These are phyloP conservation scores for Iguana delicatissima DNA, from an alignment of 2,797 vertebrate species.

Conservation along the genomic window DNA sequence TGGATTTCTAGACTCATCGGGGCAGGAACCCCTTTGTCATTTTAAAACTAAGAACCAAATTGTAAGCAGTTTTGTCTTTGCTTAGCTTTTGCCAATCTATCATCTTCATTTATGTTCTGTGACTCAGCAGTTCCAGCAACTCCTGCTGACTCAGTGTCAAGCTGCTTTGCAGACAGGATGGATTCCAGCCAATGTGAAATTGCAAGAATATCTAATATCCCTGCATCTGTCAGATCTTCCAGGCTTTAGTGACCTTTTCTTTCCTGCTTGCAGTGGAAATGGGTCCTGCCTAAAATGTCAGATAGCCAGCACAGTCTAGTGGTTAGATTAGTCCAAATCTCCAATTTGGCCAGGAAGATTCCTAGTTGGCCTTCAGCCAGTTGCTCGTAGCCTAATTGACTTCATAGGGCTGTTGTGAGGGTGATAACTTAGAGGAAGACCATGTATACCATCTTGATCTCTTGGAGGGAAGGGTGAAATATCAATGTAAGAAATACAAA, in stretches of 20 bases:
- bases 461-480: too few relatives aligned
- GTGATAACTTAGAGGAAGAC: too few relatives aligned
- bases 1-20: neutral
- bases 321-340: too few relatives aligned
- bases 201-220: neutral
- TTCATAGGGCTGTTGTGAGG: too few relatives aligned
- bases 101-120: neutral
- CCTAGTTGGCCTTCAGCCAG: too few relatives aligned
- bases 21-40: neutral
- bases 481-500: too few relatives aligned
- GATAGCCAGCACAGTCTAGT: neutral
- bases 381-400: too few relatives aligned
- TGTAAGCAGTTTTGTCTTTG: neutral
- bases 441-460: too few relatives aligned
- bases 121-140: neutral
- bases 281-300: neutral
- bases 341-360: too few relatives aligned
- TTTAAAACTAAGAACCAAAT: neutral
- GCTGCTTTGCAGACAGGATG: neutral
- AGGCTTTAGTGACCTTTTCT: neutral
- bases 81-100: too few relatives aligned
- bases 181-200: neutral
- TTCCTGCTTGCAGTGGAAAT: neutral
- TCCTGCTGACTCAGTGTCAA: neutral
- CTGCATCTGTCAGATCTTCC: neutral